These are phyloP conservation scores for Acanthosepion lycidas DNA, from an alignment of 2,888 invertebrate species.

Conservation along the genomic window DNA sequence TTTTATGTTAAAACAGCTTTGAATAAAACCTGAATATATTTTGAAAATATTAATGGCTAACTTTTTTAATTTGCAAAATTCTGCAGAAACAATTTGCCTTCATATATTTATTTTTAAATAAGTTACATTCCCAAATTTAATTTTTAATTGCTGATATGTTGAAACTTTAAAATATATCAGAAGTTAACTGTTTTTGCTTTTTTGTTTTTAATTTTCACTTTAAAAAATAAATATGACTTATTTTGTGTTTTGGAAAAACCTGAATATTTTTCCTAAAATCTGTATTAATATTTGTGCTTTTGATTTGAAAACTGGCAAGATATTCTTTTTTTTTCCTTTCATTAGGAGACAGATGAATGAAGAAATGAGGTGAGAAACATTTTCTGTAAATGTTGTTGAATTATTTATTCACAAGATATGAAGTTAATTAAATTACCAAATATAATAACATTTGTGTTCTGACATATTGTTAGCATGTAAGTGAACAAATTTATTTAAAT, in stretches of 20 bases:
- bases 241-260: too few species aligned
- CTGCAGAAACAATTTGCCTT: neutral
- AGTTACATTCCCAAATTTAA: neutral
- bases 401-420: too few species aligned
- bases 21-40: too few species aligned
- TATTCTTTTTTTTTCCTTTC: neutral
- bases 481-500: too few species aligned
- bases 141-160: neutral
- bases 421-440: too few species aligned
- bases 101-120: neutral
- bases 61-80: neutral
- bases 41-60: neutral
- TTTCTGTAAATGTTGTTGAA: neutral
- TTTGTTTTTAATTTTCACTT: too few species aligned
- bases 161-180: neutral
- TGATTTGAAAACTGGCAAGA: neutral
- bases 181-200: neutral
- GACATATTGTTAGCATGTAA: too few species aligned
- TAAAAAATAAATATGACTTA: too few species aligned
- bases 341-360: slow-evolving; percentile 75
- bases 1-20: neutral
- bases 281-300: neutral
- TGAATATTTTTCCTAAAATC: neutral
- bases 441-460: too few species aligned
- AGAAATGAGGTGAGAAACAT: slow-evolving; percentile 69